Conservation (phyloP, 2,113 vertebrate genomes). For the Petrocephalus zakoni region DNA sequence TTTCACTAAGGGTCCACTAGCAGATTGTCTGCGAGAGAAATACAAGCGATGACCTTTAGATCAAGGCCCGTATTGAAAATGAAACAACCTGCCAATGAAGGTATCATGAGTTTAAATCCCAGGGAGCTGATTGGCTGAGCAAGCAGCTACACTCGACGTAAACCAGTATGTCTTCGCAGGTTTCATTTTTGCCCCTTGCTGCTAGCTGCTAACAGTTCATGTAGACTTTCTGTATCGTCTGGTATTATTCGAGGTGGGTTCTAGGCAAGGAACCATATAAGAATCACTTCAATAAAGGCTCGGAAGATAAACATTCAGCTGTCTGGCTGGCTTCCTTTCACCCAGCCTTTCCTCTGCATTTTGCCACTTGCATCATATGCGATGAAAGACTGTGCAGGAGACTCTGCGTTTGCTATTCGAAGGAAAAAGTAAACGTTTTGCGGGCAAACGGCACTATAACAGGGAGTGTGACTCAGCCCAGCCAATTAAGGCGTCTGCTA, state of each 20-base stretch:
- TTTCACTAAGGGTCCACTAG: neutral
- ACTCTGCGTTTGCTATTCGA: too few relatives aligned
- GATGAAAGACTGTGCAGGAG: neutral
- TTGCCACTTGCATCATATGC: neutral
- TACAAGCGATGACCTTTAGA: neutral
- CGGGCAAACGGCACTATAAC: neutral
- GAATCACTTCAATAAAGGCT: constrained; percentile 4
- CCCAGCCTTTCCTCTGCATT: neutral
- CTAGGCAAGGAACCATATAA: neutral
- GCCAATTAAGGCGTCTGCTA: too few relatives aligned
- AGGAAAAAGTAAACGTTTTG: neutral
- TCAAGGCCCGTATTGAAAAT: neutral
- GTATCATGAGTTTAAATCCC: neutral
- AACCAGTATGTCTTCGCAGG: neutral
- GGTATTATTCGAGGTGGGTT: neutral
- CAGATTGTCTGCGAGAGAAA: neutral
- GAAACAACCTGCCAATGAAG: neutral
- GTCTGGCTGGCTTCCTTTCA: neutral
- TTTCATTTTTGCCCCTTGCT: too few relatives aligned
- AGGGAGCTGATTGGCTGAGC: neutral
- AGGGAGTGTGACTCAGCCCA: neutral
- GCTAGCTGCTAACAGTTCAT: neutral
- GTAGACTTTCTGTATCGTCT: neutral
- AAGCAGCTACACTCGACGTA: neutral
- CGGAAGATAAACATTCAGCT: neutral